Evolutionary conservation across 2,113 vertebrate genomes (phyloP).

Genomic region (Ancistrus triradiatus): DNA sequence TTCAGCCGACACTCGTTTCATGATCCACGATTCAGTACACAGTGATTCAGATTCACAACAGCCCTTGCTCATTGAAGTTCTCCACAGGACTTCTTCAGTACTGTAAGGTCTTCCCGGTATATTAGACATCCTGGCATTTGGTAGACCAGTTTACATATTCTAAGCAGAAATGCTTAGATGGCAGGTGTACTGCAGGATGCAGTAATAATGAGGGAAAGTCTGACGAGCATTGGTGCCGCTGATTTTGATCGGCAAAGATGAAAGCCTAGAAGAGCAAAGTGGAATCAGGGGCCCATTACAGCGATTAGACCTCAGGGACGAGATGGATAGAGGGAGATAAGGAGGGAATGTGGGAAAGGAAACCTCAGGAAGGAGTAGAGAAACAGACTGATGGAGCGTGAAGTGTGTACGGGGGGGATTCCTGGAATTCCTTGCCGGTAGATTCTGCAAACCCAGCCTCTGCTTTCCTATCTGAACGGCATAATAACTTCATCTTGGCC

Average conservation of each 20-base stretch:
- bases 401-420: constrained; percentile 69
- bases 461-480: constrained; percentile 57
- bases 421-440: constrained; percentile 65
- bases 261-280: constrained; percentile 8
- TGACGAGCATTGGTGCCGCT: neutral
- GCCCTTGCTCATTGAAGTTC: too few relatives aligned
- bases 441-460: constrained; percentile 57
- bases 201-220: neutral
- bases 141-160: too few relatives aligned
- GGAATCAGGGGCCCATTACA: constrained; percentile 52
- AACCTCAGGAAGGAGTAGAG: neutral
- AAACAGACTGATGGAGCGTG: constrained; percentile 48
- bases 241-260: neutral
- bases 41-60: too few relatives aligned
- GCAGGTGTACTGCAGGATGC: constrained; percentile 22
- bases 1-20: too few relatives aligned
- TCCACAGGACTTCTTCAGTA: too few relatives aligned
- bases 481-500: too few relatives aligned
- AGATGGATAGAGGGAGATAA: constrained; percentile 58
- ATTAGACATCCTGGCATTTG: too few relatives aligned
- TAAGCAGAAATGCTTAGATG: neutral
- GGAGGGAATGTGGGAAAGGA: constrained; percentile 43
- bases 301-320: constrained; percentile 50
- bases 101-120: too few relatives aligned
- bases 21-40: too few relatives aligned